Conservation (phyloP, 2,888 invertebrate genomes). For the Slavum lentiscoides region DNA sequence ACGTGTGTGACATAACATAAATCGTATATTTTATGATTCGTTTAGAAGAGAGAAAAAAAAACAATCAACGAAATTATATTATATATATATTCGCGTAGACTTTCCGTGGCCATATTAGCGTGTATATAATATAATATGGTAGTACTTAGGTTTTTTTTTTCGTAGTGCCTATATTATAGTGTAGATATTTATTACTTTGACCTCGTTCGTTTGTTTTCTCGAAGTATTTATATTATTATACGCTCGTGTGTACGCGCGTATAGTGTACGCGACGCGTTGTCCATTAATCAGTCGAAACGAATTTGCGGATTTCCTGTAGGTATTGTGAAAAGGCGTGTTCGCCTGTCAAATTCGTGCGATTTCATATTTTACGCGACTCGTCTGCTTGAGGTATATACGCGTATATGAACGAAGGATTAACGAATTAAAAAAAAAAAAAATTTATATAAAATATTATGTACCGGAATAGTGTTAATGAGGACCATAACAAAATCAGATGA, state of each 20-base stretch:
- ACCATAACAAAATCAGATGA: no score
- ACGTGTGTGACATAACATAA: conserved; percentile 32
- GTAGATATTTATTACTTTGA: conserved; percentile 50
- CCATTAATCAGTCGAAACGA: conserved; percentile 51
- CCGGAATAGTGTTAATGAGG: no score
- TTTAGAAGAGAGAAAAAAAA: background rate
- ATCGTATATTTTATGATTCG: conserved; percentile 21
- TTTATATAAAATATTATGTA: no score
- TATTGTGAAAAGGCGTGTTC: conserved; percentile 33
- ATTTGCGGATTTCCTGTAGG: conserved; percentile 48
- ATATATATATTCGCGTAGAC: no score
- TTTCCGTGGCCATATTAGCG: no score
- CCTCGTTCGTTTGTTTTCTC: conserved; percentile 49
- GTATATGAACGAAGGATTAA: background rate
- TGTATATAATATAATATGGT: background rate
- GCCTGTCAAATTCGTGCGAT: conserved; percentile 45
- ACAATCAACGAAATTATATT: conserved; percentile 34
- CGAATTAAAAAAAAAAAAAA: background rate
- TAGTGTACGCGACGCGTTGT: conserved; percentile 18
- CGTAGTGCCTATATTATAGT: background rate
- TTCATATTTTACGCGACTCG: conserved; percentile 34
- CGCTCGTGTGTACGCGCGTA: background rate
- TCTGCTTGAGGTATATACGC: background rate
- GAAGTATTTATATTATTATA: background rate
- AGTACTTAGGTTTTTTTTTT: conserved; percentile 21